Evolutionary conservation across 2,797 vertebrate species (phyloP), one percentile per base, ranked within the genome.

Genomic region (Chiloscyllium punctatum): DNA sequence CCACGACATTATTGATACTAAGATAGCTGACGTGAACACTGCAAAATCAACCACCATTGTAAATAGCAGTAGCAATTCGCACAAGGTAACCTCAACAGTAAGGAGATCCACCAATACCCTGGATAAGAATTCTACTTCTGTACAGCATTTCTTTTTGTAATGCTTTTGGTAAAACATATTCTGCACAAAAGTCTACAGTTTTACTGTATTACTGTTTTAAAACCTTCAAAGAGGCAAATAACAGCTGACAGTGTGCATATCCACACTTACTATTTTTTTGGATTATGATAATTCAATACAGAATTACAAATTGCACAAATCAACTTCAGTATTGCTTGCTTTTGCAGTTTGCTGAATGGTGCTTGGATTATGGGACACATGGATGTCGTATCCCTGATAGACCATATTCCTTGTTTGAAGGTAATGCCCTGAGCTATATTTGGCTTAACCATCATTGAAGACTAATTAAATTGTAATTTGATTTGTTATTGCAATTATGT

Each of bases 351-450:
- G 99, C 98, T 1, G 99, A 99, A 96, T 99, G 99, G 99, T 99
- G 99, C 97, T 97, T 99, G 96, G 99, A 98, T 74, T 99, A 99
- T 0, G 99, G 99, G 95, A 98, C 98, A 0, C 99, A 99, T 4
- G 99, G 99, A 71, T 99, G 99, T 96, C 98, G 99, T 94, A 99
- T 99, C 97, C 99, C 99, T 25, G 99, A 99, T 97, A 97, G 99
- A 96, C 99, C 99, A 4, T 99, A 99, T 96, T 99, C 99, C 33
- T 98, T 99, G n/a, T 99, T 99, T 96, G 99, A 99, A 99, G 99
- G 99, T 99, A 98, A 96, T 96, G 69, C 48, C 53, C 27, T 53
- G 71, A 74, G 27, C 87, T 57, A 30, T 94, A 48, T 48, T 48
- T 48, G 42, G 42, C 42, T 42, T 53, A 94, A 74, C 27, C 72